Base-by-base conservation (phyloP, 1,140 invertebrate genomes). In the Piezodorus guildinii region DNA sequence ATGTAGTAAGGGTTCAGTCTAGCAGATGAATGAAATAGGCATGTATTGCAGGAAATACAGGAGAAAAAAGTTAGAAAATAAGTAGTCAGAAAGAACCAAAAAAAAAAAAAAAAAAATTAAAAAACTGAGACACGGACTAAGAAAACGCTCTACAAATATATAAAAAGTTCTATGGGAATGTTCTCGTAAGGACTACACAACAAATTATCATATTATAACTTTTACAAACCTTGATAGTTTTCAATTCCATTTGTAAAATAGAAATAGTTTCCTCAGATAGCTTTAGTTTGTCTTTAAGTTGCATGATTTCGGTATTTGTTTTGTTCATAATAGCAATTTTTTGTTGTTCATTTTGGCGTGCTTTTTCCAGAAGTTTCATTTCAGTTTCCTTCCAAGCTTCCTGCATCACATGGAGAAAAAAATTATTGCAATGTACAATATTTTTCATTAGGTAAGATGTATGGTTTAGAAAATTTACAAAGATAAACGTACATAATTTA, bases 301-400 rank as follows among this genome's bases (percentile, higher is more conserved):
- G 63, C n/a, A 63, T 19, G 17, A 44, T 49, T 46, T 66, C 66
- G 14, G 44, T 62, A 39, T 44, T 65, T 14, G 12, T 63, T 14
- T 60, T 62, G n/a, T 60, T 39, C 15, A 62, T 30, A 30, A 43
- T 59, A 12, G 60, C 51, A 30, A 62, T 65, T 30, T 67, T 43
- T 44, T 65, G 19, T 14, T 65, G 64, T 30, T 68, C 65, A 19
- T 65, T 49, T 25, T 62, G 46, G 16, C 64, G 34, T 15, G 63
- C 60, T 46, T 68, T 59, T 21, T 67, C 65, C 8, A 63, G 15
- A 2, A 68, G 51, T 43, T 66, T 62, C 16, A 39, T 60, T 54
- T 68, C 68, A 16, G 62, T 64, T 19, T 66, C 63, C 34, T 66
- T 67, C 68, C 68, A 68, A n/a, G 30, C 23, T 61, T 68, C 63